Base-by-base conservation (phyloP, 1,140 invertebrate species). In the Marisa cornuarietis region DNA sequence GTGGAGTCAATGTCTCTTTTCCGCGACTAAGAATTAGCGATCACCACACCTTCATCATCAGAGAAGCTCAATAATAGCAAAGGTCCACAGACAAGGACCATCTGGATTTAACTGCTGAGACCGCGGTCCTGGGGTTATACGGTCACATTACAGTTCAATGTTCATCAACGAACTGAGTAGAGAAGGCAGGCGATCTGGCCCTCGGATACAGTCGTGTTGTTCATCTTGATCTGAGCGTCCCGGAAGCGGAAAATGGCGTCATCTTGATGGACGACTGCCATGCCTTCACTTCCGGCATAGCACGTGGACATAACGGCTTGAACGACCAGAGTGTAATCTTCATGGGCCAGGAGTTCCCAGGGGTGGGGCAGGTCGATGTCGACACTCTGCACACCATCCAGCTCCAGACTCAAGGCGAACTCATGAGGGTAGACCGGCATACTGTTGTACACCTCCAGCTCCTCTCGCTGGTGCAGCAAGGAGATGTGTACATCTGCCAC, bases 161-260 rank as follows among this genome's bases (percentile, higher is more conserved):
- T 1, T 66, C 31, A 18, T 76, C 74, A 77, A 7, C 51, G 18
- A 16, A 77, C 76, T 65, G 76, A 77, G 24, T 68, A 77, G 11
- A 77, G 62, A 14, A 77, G 54, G 42, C 63, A 31, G 20, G 76
- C 62, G n/a, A 77, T 68, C 76, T 77, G 76, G 7, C 76, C 76
- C 51, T 77, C 76, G 4, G 76, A 77, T n/a, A 77, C 76, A 20
- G 76, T 77, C 76, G 76, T 77, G n/a, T 63, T 65, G 76, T 77
- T 77, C 63, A 77, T 6, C 63, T 77, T 77, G 8, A 77, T 63
- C 18, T 14, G 76, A 49, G 76, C 76, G 24, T 77, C 76, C 76
- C 76, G 76, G 76, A 77, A 77, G 63, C 76, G 63, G 76, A 77
- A 77, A 51, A 2, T 69, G 65, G 31, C 76, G 63, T 77, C 76